phyloP scores from a whole-genome alignment of 2,888 invertebrate genomes.

The Stegana nigrithorax region DNA sequence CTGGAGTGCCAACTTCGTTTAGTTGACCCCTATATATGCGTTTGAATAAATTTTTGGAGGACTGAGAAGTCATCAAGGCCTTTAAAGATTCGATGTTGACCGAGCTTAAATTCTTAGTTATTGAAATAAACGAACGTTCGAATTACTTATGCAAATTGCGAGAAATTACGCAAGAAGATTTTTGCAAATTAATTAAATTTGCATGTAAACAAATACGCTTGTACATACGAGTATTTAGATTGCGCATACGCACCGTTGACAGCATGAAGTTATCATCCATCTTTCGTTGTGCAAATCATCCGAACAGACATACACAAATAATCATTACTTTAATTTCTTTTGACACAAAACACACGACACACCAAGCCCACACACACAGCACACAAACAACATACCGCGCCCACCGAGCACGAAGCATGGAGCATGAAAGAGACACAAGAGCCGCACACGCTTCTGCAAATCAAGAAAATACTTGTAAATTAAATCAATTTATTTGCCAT shows the following conservation, averaged over 20 bases:
- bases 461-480: conserved; percentile 46
- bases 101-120: conserved; percentile 20
- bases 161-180: neutral
- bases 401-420: too few species aligned
- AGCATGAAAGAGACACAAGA: neutral
- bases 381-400: neutral
- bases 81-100: neutral
- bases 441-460: conserved; percentile 29
- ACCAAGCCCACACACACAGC: conserved; percentile 28
- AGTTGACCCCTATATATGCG: too few species aligned
- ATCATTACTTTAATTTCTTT: conserved; percentile 51
- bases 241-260: conserved; percentile 8
- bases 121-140: conserved; percentile 46
- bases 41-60: too few species aligned
- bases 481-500: conserved; percentile 56
- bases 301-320: conserved; percentile 1
- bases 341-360: conserved; percentile 32
- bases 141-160: conserved; percentile 34
- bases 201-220: conserved; percentile 20
- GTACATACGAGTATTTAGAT: neutral
- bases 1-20: too few species aligned
- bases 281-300: neutral
- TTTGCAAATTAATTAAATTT: conserved; percentile 52
- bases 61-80: too few species aligned
- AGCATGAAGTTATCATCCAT: conserved; percentile 10